phyloP scores from a whole-genome alignment of 2,888 invertebrate genomes.

The Sarcophaga subvicina region DNA sequence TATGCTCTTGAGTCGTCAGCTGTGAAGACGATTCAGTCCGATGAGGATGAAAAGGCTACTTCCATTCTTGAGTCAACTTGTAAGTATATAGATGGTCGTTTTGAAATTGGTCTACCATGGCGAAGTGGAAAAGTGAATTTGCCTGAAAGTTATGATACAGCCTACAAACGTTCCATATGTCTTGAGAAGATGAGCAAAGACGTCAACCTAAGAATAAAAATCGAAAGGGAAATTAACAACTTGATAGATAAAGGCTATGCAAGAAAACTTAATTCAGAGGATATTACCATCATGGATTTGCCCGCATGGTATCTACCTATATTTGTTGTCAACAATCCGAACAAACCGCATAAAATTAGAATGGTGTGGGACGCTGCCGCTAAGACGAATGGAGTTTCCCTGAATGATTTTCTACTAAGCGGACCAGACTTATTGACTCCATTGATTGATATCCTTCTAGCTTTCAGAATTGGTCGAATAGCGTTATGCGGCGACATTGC shows the following conservation, averaged over 20 bases:
- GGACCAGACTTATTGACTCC: conserved; percentile 33
- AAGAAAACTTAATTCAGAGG: conserved; percentile 1
- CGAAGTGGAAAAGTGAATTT: conserved; percentile 32
- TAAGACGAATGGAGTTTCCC: conserved; percentile 5
- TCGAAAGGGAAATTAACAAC: conserved; percentile 13
- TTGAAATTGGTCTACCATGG: conserved; percentile 38
- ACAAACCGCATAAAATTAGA: conserved; percentile 65
- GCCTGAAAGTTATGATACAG: conserved; percentile 35
- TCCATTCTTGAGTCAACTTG: conserved; percentile 56
- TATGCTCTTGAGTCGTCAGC: conserved; percentile 21
- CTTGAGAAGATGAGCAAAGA: conserved; percentile 19
- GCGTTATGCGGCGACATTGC: conserved; percentile 56
- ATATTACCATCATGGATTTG: not conserved
- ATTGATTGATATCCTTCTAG: conserved; percentile 1
- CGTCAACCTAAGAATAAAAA: not conserved
- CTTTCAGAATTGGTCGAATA: conserved; percentile 20
- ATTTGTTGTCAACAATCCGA: conserved; percentile 55
- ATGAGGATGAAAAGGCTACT: not conserved
- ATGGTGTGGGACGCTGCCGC: conserved; percentile 53
- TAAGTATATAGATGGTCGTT: not conserved
- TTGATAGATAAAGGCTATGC: conserved; percentile 23
- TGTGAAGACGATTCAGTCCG: not conserved
- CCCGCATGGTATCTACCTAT: conserved; percentile 17
- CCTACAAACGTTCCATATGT: conserved; percentile 24
- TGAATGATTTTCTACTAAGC: conserved; percentile 38